A percentile compares a stretch with the other conserved stretches of the same genome.
phyloP scores from a whole-genome alignment of 2,797 vertebrate species.

The Bradypodion pumilum region DNA sequence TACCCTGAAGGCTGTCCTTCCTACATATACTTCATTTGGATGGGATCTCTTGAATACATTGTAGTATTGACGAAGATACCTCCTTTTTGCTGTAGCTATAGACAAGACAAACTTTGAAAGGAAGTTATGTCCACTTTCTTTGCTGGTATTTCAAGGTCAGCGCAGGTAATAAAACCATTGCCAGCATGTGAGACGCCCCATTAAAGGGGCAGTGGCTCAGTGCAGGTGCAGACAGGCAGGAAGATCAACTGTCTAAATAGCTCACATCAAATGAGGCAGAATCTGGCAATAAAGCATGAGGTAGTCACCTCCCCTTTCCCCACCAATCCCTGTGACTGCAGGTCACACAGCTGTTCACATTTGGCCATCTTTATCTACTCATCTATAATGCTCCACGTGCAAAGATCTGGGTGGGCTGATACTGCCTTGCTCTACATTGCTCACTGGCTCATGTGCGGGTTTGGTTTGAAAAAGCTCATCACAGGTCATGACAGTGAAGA shows the following conservation, averaged over 20 bases:
- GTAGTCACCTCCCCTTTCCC: background rate
- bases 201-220: background rate
- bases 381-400: background rate
- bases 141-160: background rate
- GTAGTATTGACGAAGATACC: background rate
- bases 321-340: background rate
- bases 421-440: background rate
- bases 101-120: background rate
- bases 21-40: background rate
- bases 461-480: background rate
- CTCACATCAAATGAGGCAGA: background rate
- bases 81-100: background rate
- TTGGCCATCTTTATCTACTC: conserved; percentile 15
- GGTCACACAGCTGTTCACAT: conserved; percentile 23
- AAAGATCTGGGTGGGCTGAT: background rate
- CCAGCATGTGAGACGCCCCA: background rate
- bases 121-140: background rate
- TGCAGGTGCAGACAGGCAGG: conserved; percentile 11
- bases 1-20: background rate
- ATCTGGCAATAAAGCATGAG: background rate
- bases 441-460: background rate
- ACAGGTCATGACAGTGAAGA: background rate
- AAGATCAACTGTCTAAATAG: conserved; percentile 11
- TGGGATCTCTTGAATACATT: background rate
- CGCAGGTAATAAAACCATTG: background rate